phyloP scores from a whole-genome alignment of 2,888 invertebrate species.

The Patella caerulea region DNA sequence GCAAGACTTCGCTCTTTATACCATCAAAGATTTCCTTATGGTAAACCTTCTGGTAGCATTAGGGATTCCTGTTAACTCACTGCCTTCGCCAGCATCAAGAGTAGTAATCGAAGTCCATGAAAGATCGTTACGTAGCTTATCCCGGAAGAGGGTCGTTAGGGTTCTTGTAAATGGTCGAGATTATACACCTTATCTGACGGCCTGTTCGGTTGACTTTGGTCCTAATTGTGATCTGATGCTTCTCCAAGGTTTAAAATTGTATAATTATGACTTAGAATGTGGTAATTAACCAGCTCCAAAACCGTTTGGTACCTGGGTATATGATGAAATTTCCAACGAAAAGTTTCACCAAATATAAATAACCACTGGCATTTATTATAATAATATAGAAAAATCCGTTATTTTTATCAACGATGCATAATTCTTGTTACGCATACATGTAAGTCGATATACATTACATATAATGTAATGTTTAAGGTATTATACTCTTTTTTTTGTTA shows the following conservation, averaged over 20 bases:
- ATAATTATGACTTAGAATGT: neutral
- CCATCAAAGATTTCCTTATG: conserved; percentile 13
- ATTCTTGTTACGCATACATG: too few relatives aligned
- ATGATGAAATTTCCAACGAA: too few relatives aligned
- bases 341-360: too few relatives aligned
- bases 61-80: neutral
- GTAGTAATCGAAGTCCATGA: conserved; percentile 18
- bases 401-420: too few relatives aligned
- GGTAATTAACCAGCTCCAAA: neutral
- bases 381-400: too few relatives aligned
- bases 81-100: conserved; percentile 14
- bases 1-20: neutral
- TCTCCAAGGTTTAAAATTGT: neutral
- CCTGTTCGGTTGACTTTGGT: neutral
- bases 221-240: neutral
- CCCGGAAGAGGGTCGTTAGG: neutral
- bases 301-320: too few relatives aligned
- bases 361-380: too few relatives aligned
- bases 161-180: conserved; percentile 18
- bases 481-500: too few relatives aligned
- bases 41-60: conserved; percentile 13
- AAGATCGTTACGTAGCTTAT: neutral
- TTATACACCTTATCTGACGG: conserved; percentile 6
- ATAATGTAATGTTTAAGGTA: too few relatives aligned
- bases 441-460: too few relatives aligned